These are phyloP conservation scores for Lutraria lutraria DNA, from an alignment of 2,888 invertebrate species.

Conservation along the genomic window DNA sequence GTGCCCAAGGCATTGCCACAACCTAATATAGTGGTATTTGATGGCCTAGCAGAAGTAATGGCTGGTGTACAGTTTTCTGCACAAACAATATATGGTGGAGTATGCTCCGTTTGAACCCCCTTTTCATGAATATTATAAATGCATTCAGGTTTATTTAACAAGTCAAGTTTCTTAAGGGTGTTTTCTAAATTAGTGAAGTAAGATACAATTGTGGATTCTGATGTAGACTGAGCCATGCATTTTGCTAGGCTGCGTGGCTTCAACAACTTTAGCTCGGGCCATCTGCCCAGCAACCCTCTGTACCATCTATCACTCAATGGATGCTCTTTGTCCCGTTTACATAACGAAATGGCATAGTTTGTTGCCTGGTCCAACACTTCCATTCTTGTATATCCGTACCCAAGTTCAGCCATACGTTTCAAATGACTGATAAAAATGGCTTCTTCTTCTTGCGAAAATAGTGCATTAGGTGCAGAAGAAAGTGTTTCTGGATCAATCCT, in stretches of 20 bases:
- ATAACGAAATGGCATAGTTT: slow-evolving; percentile 23
- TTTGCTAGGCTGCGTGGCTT: slow-evolving; percentile 32
- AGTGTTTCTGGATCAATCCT: not conserved
- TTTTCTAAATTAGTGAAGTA: slow-evolving; percentile 17
- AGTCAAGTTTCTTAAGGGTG: not conserved
- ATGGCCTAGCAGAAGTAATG: too few relatives aligned
- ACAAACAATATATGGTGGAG: too few relatives aligned
- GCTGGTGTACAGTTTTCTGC: too few relatives aligned
- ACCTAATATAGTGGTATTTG: not conserved
- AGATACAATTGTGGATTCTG: not conserved
- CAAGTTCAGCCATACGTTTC: slow-evolving; percentile 26
- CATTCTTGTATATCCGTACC: slow-evolving; percentile 18
- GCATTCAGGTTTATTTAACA: not conserved
- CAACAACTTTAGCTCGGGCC: slow-evolving; percentile 20
- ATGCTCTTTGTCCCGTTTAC: not conserved
- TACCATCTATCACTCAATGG: slow-evolving; percentile 46
- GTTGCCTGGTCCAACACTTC: slow-evolving; percentile 5
- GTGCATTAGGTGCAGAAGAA: not conserved
- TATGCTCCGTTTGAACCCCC: slow-evolving; percentile 13
- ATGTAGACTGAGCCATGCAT: slow-evolving; percentile 28
- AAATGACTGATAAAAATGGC: slow-evolving; percentile 33
- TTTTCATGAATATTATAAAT: not conserved
- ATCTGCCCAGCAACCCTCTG: slow-evolving; percentile 28
- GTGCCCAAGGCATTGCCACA: not conserved
- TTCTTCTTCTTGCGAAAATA: slow-evolving; percentile 31